Base-by-base conservation (phyloP, 2,888 invertebrate species). In the Cordilura impudica region DNA sequence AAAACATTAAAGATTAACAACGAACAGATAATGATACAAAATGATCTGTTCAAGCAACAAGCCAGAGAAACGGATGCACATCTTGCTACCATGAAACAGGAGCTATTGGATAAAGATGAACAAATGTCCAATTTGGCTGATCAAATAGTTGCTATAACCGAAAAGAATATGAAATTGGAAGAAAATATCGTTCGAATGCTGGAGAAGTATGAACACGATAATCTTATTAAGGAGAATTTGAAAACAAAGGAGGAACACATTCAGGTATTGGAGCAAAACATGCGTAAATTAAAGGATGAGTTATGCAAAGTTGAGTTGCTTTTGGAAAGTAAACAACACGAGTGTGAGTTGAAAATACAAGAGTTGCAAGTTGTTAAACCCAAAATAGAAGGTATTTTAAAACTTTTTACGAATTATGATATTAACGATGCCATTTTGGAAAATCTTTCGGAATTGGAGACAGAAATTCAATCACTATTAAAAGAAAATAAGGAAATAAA, bases 21-120 rank as follows among this genome's bases (percentile, higher is more conserved):
- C 53, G 82, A 83, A 54, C 73, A 82, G 60, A 58, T 83, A 14
- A 53, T 82, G 1, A 78, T 82, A 29, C 66, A 82, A 54, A 76
- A 81, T 60, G 83, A 82, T 18, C 60, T 75, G 19, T 60, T 81
- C 35, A 82, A 82, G 29, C 76, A 69, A 3, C 72, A 72, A 14
- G 21, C 79, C 1, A 66, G 81, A 12, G 74, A 76, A 2, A 73
- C 81, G 0, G 71, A 80, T 54, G 61, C 45, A n/a, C 81, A 83
- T 60, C 56, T 84, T 23, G 60, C 61, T 12, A 67, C 71, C 2
- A 81, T 82, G 78, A 79, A 80, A 45, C 76, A 76, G 18, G 66
- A 76, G 6, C 39, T 84, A 6, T 47, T 58, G 0, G 51, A 76
- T 6, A 84, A 84, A 21, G 81, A 85, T 69, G 18, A 71, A 16